Evolutionary conservation across 2,888 invertebrate genomes (phyloP).

Genomic region (Macrophya annulata): DNA sequence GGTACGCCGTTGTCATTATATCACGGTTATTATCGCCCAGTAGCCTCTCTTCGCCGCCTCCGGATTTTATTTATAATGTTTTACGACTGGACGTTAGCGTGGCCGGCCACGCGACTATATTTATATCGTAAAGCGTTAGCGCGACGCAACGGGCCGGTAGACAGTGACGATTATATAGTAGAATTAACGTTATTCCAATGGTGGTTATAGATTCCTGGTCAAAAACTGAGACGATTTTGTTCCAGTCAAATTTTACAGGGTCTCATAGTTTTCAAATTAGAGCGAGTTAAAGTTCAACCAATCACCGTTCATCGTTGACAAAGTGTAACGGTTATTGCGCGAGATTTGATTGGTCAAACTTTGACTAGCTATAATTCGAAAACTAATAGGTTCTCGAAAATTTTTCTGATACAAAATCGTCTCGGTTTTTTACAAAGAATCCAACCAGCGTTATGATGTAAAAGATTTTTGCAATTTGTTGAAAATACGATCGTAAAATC

Average conservation of each 20-base stretch:
- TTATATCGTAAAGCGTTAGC: constrained; percentile 37
- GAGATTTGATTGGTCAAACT: constrained; percentile 12
- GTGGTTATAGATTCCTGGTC: neutral
- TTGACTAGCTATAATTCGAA: neutral
- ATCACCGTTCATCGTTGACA: neutral
- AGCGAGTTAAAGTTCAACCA: constrained; percentile 1
- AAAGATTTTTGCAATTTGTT: neutral
- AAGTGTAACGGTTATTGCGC: constrained; percentile 2
- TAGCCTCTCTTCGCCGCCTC: constrained; percentile 23
- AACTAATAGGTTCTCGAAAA: neutral
- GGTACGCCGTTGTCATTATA: constrained; percentile 32
- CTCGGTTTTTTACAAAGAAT: neutral
- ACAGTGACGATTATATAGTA: constrained; percentile 8
- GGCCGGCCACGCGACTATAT: constrained; percentile 40
- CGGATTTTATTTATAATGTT: constrained; percentile 52
- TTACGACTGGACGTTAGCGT: constrained; percentile 32
- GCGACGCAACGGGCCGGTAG: neutral
- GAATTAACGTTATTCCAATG: neutral
- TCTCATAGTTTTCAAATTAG: constrained; percentile 8
- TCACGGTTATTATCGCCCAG: constrained; percentile 45
- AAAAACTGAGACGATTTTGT: constrained; percentile 32
- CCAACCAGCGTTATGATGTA: neutral
- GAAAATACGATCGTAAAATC: neutral
- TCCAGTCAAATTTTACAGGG: neutral
- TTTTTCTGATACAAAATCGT: neutral